phyloP scores from a whole-genome alignment of 2,888 invertebrate genomes.

The Lymantria monacha region DNA sequence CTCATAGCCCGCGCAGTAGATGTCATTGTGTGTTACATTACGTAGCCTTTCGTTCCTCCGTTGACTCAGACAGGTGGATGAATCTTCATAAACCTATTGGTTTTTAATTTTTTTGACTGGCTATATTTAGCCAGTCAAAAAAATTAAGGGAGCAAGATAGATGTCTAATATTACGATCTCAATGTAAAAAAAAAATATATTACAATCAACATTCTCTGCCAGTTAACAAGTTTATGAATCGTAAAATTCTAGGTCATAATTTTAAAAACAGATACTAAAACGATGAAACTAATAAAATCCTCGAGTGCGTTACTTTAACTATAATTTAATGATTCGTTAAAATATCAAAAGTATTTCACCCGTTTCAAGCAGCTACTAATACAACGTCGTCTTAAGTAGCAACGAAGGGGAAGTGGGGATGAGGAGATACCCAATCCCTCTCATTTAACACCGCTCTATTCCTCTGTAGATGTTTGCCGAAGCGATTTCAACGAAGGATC shows the following conservation, averaged over 20 bases:
- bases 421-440: slow-evolving; percentile 71
- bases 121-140: no score
- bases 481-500: slow-evolving; percentile 76
- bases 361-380: slow-evolving; percentile 63
- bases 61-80: no score
- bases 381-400: slow-evolving; percentile 61
- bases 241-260: slow-evolving; percentile 10
- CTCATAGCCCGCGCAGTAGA: no score
- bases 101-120: no score
- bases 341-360: slow-evolving; percentile 59
- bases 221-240: background rate
- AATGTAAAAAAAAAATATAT: background rate
- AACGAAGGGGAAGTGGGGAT: slow-evolving; percentile 40
- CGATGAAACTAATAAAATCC: slow-evolving; percentile 21
- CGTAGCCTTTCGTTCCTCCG: no score
- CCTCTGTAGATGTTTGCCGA: slow-evolving; percentile 81
- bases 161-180: background rate
- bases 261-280: slow-evolving; percentile 17
- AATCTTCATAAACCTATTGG: no score
- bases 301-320: slow-evolving; percentile 32
- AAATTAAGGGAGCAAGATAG: no score
- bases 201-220: background rate
- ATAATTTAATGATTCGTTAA: slow-evolving; percentile 53
- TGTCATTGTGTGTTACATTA: no score
- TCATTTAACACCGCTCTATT: slow-evolving; percentile 80